Evolutionary conservation across 2,797 vertebrate genomes (phyloP).

Genomic region (Oophaga sylvatica): DNA sequence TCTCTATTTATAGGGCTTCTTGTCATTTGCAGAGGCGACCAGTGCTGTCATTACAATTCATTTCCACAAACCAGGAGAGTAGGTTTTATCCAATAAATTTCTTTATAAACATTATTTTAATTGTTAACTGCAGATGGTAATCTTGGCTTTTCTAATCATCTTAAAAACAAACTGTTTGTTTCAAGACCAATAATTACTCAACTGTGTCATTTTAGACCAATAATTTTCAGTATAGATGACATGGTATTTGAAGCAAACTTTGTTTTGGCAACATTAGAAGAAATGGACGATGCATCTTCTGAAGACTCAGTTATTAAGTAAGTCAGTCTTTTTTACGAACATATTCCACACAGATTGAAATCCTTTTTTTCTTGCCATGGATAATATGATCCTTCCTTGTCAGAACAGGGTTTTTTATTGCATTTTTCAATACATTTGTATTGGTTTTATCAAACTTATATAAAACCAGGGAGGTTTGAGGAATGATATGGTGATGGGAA

Average conservation of each 20-base stretch:
- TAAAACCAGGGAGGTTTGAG: no score
- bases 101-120: constrained; percentile 5
- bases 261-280: constrained; percentile 84
- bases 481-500: no score
- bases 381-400: no score
- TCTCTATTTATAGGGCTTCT: constrained; percentile 78
- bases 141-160: not conserved
- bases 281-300: constrained; percentile 68
- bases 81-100: constrained; percentile 62
- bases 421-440: no score
- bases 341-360: no score
- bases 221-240: constrained; percentile 85
- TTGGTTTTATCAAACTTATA: no score
- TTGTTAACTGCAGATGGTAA: not conserved
- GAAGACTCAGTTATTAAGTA: constrained; percentile 62
- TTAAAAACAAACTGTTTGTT: not conserved
- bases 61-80: constrained; percentile 85
- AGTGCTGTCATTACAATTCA: constrained; percentile 78
- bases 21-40: constrained; percentile 85
- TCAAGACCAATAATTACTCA: not conserved
- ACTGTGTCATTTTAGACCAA: constrained; percentile 76
- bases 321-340: not conserved
- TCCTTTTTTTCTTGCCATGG: no score
- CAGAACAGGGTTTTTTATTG: no score
- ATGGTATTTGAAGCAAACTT: constrained; percentile 84